phyloP scores from a whole-genome alignment of 2,888 invertebrate genomes.

The Parochlus steinenii region DNA sequence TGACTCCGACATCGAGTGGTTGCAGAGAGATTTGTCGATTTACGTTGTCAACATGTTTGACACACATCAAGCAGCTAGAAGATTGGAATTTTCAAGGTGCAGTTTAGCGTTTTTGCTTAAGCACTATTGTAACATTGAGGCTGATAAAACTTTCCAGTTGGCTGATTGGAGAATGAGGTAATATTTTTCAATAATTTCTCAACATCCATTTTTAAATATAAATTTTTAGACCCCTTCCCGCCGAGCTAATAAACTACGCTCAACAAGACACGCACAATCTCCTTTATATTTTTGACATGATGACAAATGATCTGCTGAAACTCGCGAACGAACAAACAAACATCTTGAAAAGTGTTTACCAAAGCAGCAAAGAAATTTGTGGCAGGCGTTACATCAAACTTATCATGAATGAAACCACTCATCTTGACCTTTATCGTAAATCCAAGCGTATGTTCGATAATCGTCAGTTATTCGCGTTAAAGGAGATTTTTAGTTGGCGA shows the following conservation, averaged over 20 bases:
- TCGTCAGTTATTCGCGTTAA: constrained; percentile 67
- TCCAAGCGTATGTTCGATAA: constrained; percentile 70
- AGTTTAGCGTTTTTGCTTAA: constrained; percentile 66
- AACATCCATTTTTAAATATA: constrained; percentile 15
- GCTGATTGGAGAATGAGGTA: constrained; percentile 87
- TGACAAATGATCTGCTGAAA: constrained; percentile 57
- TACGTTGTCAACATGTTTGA: constrained; percentile 97
- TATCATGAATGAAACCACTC: constrained; percentile 45
- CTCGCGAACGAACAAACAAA: constrained; percentile 45
- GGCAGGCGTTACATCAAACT: constrained; percentile 67
- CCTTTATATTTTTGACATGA: constrained; percentile 67
- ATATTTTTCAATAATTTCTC: constrained; percentile 5
- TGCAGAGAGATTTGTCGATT: constrained; percentile 87
- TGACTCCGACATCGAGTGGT: constrained; percentile 74
- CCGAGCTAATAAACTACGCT: constrained; percentile 68
- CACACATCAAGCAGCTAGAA: constrained; percentile 73
- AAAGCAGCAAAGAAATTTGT: constrained; percentile 59
- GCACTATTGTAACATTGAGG: constrained; percentile 57
- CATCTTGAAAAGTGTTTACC: constrained; percentile 50
- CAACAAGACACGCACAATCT: constrained; percentile 90
- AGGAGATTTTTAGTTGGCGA: constrained; percentile 72
- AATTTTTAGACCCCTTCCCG: constrained; percentile 57
- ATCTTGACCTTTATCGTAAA: constrained; percentile 58
- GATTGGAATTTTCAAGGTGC: constrained; percentile 47
- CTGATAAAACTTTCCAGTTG: constrained; percentile 81